These are phyloP conservation scores for Stictonetta naevosa DNA, from an alignment of 2,113 vertebrate genomes.

Conservation along the genomic window DNA sequence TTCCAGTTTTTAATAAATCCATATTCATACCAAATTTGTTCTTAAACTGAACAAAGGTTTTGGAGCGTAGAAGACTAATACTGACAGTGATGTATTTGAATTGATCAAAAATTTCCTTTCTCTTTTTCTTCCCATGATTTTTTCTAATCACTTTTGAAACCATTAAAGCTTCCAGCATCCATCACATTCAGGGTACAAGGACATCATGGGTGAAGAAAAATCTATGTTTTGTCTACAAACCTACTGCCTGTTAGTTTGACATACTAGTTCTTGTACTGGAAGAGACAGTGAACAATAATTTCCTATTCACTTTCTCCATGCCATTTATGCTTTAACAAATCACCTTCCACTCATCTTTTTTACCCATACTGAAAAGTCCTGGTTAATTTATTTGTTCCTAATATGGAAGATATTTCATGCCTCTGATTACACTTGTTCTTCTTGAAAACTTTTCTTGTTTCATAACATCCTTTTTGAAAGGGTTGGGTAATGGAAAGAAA, in stretches of 20 bases:
- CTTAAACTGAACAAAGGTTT: constrained; percentile 9
- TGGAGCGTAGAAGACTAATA: neutral
- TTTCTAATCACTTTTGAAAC: neutral
- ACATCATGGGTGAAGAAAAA: neutral
- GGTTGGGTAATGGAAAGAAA: neutral
- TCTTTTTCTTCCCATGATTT: neutral
- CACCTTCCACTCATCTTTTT: neutral
- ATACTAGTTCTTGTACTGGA: neutral
- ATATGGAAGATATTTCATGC: neutral
- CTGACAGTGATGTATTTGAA: neutral
- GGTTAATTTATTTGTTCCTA: neutral
- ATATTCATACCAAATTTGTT: constrained; percentile 31
- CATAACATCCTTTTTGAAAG: neutral
- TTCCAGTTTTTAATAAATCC: neutral
- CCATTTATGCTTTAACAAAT: constrained; percentile 30
- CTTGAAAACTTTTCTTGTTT: neutral
- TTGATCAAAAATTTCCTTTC: neutral
- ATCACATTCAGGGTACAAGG: neutral
- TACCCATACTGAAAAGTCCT: neutral
- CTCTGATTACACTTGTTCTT: neutral
- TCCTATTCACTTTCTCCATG: neutral
- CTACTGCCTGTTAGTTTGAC: neutral
- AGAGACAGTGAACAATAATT: neutral
- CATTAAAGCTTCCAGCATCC: neutral
- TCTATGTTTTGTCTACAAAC: neutral